phyloP scores from a whole-genome alignment of 2,797 vertebrate genomes.

The Sebastes iracundus region DNA sequence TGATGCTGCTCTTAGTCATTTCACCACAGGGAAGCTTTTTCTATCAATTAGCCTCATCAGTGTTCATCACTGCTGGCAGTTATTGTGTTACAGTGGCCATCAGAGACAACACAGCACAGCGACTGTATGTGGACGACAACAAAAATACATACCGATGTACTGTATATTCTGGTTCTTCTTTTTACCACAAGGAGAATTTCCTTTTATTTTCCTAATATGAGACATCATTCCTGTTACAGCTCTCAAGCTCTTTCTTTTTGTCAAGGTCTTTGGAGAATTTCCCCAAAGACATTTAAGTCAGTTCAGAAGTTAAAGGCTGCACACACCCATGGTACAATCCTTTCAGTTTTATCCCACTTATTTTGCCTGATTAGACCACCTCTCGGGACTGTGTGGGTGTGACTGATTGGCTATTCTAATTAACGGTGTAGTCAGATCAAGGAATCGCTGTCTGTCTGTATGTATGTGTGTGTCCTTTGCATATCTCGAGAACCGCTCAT shows the following conservation, averaged over 20 bases:
- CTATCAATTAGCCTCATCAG: conserved; percentile 42
- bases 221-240: not conserved
- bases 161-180: not conserved
- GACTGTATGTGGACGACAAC: not conserved
- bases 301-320: no score
- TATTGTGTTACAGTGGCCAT: conserved; percentile 11
- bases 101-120: conserved; percentile 12
- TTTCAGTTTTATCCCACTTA: not conserved
- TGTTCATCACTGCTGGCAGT: conserved; percentile 47
- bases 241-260: no score
- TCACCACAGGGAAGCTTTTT: conserved; percentile 30
- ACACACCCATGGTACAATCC: no score
- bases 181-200: not conserved
- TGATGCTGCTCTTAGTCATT: conserved; percentile 18
- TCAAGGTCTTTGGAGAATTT: not conserved
- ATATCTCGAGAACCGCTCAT: no score
- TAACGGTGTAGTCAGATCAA: not conserved
- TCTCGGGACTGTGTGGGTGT: not conserved
- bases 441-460: no score
- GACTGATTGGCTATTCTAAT: not conserved
- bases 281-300: not conserved
- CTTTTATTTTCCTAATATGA: not conserved
- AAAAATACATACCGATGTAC: not conserved
- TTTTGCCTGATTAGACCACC: not conserved
- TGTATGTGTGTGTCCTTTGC: no score